A percentile compares a stretch with the other conserved stretches of the same genome.
These are phyloP conservation scores for Cataglyphis albicans DNA, from an alignment of 2,888 invertebrate species.

Conservation along the genomic window DNA sequence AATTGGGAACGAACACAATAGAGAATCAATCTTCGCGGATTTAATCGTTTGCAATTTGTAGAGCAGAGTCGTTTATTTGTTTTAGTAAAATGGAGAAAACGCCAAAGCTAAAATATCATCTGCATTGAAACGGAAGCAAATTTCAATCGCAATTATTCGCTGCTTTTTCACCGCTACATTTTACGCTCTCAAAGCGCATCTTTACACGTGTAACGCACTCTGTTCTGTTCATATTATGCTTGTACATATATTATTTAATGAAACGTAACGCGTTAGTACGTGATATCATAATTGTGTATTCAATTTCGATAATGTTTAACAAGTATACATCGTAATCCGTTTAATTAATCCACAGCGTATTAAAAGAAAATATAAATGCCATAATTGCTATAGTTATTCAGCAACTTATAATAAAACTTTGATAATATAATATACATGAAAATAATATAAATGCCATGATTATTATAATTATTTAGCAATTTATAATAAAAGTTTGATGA, in stretches of 20 bases:
- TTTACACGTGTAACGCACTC: not conserved
- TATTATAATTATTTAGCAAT: slow-evolving; percentile 12
- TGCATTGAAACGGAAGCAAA: slow-evolving; percentile 16
- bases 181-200: not conserved
- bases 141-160: slow-evolving; percentile 15
- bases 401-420: not conserved
- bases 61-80: slow-evolving; percentile 23
- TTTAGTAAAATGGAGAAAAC: slow-evolving; percentile 4
- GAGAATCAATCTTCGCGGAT: slow-evolving; percentile 39
- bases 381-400: slow-evolving; percentile 10
- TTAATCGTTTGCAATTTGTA: slow-evolving; percentile 39
- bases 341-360: slow-evolving; percentile 30
- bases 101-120: slow-evolving; percentile 9
- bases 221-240: not conserved
- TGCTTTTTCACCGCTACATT: not conserved
- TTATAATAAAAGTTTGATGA: not conserved
- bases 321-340: slow-evolving; percentile 20
- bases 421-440: not conserved
- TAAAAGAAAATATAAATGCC: not conserved
- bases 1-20: slow-evolving; percentile 26
- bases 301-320: slow-evolving; percentile 38
- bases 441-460: not conserved
- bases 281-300: slow-evolving; percentile 7
- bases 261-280: not conserved
- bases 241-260: slow-evolving; percentile 27